Conservation (phyloP, 2,888 invertebrate species). For the Cephus sareptanus region DNA sequence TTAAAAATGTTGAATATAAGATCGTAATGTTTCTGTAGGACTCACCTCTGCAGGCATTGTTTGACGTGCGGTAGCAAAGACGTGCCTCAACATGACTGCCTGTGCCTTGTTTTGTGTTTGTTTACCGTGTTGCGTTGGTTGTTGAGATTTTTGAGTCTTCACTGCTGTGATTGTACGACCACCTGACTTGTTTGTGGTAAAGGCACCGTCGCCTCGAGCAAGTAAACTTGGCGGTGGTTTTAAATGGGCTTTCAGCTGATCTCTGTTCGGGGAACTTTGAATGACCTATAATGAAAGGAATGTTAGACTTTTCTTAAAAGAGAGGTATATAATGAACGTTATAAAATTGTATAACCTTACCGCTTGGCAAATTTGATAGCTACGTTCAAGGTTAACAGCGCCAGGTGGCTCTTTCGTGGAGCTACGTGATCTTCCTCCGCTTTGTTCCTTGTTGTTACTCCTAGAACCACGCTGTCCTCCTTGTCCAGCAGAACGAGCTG, state of each 20-base stretch:
- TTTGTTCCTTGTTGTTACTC: constrained; percentile 55
- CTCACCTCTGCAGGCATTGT: constrained; percentile 55
- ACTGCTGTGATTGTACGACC: constrained; percentile 58
- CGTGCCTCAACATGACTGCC: constrained; percentile 59
- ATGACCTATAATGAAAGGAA: constrained; percentile 70
- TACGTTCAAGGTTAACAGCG: constrained; percentile 91
- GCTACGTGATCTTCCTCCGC: constrained; percentile 62
- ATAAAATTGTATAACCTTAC: constrained; percentile 62
- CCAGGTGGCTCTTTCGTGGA: constrained; percentile 87
- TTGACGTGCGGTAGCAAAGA: constrained; percentile 56
- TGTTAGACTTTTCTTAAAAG: too few relatives aligned
- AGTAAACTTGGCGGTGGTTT: constrained; percentile 86
- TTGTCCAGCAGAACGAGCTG: constrained; percentile 50
- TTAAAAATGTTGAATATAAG: neutral
- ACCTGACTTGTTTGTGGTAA: constrained; percentile 56
- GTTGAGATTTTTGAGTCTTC: constrained; percentile 56
- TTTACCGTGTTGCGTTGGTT: constrained; percentile 51
- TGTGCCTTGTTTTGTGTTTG: constrained; percentile 53
- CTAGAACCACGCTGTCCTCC: constrained; percentile 52
- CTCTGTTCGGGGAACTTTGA: constrained; percentile 92
- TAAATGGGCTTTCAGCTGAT: constrained; percentile 85
- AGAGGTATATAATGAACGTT: too few relatives aligned
- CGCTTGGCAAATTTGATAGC: constrained; percentile 93
- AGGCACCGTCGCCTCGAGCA: constrained; percentile 64
- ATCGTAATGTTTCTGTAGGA: too few relatives aligned